Conservation (phyloP, 2,113 vertebrate species). For the Ceuthmochares aereus region DNA sequence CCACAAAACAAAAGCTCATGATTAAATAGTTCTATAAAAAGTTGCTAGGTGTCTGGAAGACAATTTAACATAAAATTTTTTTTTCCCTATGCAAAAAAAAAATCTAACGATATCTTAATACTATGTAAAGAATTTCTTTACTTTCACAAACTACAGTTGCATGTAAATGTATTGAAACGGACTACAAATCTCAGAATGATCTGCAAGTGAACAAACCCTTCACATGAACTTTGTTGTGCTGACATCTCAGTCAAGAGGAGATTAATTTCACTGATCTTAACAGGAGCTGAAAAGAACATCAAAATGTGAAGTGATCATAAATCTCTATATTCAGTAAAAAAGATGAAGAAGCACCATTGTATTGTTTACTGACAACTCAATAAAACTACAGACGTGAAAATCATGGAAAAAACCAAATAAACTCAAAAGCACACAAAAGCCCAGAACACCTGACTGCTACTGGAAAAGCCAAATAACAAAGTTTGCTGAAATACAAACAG, state of each 20-base stretch:
- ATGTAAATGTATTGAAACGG: not conserved
- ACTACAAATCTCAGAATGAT: not conserved
- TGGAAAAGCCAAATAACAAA: not conserved
- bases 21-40: not conserved
- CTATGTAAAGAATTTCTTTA: not conserved
- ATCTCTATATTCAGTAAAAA: not conserved
- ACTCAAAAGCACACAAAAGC: not conserved
- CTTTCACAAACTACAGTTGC: not conserved
- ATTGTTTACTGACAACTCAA: not conserved
- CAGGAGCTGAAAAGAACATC: not conserved
- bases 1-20: not conserved
- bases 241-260: not conserved
- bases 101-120: not conserved
- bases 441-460: not conserved
- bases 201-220: not conserved
- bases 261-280: not conserved
- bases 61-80: not conserved
- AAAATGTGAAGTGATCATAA: not conserved
- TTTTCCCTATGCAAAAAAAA: not conserved
- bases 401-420: conserved; percentile 11
- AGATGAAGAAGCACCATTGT: not conserved
- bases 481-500: conserved; percentile 12
- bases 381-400: not conserved
- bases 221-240: not conserved
- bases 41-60: not conserved